Evolutionary conservation across 2,888 invertebrate species (phyloP).

Genomic region (Drosophila bunnanda): DNA sequence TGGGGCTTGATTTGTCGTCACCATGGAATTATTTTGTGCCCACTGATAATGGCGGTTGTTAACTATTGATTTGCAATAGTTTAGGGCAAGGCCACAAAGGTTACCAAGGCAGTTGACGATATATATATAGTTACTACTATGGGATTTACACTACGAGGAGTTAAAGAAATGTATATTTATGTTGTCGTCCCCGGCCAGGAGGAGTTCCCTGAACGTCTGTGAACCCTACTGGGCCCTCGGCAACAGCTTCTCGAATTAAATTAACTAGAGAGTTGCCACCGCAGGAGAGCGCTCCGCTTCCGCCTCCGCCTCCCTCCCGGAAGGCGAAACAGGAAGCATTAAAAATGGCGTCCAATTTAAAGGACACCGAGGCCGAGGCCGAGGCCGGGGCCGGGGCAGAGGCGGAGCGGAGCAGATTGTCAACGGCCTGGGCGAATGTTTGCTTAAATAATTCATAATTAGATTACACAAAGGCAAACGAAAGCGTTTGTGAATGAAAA

Average conservation of each 20-base stretch:
- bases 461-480: slow-evolving; percentile 70
- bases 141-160: background rate
- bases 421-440: slow-evolving; percentile 54
- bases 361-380: slow-evolving; percentile 8
- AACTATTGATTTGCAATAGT: slow-evolving; percentile 17
- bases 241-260: slow-evolving; percentile 48
- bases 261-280: slow-evolving; percentile 51
- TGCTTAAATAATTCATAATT: slow-evolving; percentile 78
- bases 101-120: background rate
- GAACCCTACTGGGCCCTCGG: slow-evolving; percentile 16
- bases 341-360: slow-evolving; percentile 64
- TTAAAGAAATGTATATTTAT: background rate
- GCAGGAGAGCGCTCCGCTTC: too few species aligned
- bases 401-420: slow-evolving; percentile 4
- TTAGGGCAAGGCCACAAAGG: background rate
- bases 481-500: slow-evolving; percentile 54
- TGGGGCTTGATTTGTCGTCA: slow-evolving; percentile 13
- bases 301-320: slow-evolving; percentile 4
- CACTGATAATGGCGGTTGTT: slow-evolving; percentile 9
- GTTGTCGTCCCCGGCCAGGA: background rate
- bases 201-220: slow-evolving; percentile 24
- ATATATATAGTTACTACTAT: background rate
- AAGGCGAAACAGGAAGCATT: slow-evolving; percentile 33
- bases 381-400: slow-evolving; percentile 1
- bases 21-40: slow-evolving; percentile 21